A percentile compares a stretch with the other conserved stretches of the same genome.
These are phyloP conservation scores for Corvus cornix DNA, from an alignment of 2,113 vertebrate species.

Conservation along the genomic window DNA sequence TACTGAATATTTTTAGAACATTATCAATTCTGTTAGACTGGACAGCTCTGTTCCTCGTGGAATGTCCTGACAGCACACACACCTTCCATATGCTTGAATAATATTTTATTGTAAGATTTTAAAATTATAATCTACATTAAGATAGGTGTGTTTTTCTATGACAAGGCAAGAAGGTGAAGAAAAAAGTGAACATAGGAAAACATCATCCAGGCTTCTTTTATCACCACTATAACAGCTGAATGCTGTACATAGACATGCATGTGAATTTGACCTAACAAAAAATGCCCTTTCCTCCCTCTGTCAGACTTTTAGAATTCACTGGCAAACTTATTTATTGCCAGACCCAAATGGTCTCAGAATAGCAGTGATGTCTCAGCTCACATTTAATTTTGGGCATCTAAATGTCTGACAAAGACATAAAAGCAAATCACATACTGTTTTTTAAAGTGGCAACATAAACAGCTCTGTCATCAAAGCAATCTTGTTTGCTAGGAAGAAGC, in stretches of 20 bases:
- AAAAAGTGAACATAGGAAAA: neutral
- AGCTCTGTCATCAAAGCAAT: neutral
- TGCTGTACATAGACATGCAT: neutral
- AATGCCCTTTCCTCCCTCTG: neutral
- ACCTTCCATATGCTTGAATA: neutral
- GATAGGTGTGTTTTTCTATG: neutral
- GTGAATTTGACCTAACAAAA: neutral
- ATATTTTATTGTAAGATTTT: neutral
- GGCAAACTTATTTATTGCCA: neutral
- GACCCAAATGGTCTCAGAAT: neutral
- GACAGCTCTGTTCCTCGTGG: neutral
- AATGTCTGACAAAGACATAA: neutral
- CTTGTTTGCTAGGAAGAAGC: conserved; percentile 24
- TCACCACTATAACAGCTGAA: neutral
- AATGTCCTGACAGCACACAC: neutral
- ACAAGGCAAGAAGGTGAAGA: neutral
- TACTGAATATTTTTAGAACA: neutral
- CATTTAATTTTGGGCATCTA: neutral
- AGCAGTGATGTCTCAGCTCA: neutral
- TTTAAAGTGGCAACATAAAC: neutral
- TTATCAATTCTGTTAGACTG: neutral
- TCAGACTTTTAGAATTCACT: conserved; percentile 17
- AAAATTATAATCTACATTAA: neutral
- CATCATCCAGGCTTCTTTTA: neutral
- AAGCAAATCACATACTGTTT: neutral